Conservation (phyloP, 2,888 invertebrate species). For the Pheosia tremula region DNA sequence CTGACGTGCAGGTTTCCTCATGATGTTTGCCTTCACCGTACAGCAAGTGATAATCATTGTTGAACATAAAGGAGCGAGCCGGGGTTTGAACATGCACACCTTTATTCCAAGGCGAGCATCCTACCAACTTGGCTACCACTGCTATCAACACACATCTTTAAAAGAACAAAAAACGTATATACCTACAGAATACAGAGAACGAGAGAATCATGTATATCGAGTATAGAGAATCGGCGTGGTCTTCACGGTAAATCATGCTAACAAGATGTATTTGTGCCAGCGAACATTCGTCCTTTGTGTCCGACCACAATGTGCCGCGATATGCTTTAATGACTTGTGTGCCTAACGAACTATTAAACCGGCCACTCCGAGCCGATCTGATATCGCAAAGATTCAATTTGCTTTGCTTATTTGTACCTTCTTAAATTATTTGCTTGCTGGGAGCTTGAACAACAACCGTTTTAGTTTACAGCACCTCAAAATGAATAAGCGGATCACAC, state of each 20-base stretch:
- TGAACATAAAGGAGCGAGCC: too few species aligned
- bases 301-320: slow-evolving; percentile 44
- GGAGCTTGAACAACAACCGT: background rate
- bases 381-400: slow-evolving; percentile 24
- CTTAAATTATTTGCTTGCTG: background rate
- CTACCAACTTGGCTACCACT: too few species aligned
- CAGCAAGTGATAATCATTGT: too few species aligned
- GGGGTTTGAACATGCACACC: too few species aligned
- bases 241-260: slow-evolving; percentile 62
- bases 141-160: too few species aligned
- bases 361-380: slow-evolving; percentile 20
- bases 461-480: too few species aligned
- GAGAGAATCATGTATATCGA: slow-evolving; percentile 31
- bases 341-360: slow-evolving; percentile 55
- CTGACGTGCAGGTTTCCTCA: too few species aligned
- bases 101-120: too few species aligned
- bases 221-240: slow-evolving; percentile 43
- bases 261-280: slow-evolving; percentile 57
- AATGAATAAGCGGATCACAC: too few species aligned
- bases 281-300: slow-evolving; percentile 52
- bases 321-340: slow-evolving; percentile 53
- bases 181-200: background rate
- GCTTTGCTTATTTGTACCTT: slow-evolving; percentile 8
- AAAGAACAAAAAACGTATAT: background rate
- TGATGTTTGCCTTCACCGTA: too few species aligned